Evolutionary conservation across 2,113 vertebrate species (phyloP), one percentile per base, ranked within the genome.

Genomic region (Oenanthe oenanthe): DNA sequence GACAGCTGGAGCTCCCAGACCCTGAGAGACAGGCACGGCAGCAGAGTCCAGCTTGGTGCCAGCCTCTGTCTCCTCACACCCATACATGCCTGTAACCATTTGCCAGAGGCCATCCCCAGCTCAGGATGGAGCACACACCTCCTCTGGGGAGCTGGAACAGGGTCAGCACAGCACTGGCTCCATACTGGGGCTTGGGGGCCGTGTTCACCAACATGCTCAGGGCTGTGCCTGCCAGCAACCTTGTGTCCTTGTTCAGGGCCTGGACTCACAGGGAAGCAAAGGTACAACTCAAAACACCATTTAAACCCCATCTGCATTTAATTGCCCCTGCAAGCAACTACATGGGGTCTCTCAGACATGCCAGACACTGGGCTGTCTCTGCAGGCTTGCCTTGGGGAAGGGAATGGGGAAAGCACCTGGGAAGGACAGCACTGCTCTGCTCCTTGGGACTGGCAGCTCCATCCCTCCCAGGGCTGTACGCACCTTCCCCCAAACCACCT

Each of bases 161-260:
- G 76, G 82, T 93, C 96, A 97, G 96, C 13, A 95, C 78, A 5
- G 99, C 98, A 3, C 85, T 91, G 70, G 94, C 97, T n/a, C 98
- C 98, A 4, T 2, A 36, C 77, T 80, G 17, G 7, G 91, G 82
- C 32, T 98, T 94, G 3, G 97, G 88, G 5, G 97, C 97, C 0
- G 98, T 98, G 96, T 98, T 99, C 82, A 98, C 98, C 96, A 99
- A 78, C 98, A 99, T 99, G 95, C 98, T 98, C 87, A 99, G 92
- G 18, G 98, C 98, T 0, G 98, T 98, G 32, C 98, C 98, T 0
- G 98, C 98, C 97, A 99, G 96, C 66, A 99, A 97, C 62, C 98
- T 96, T 1, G 95, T 97, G 81, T 99, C 98, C 91, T 97, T 98
- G 98, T 96, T 98, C 47, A 68, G 93, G 43, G 89, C 94, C 99